Evolutionary conservation across 2,797 vertebrate species (phyloP), one percentile per base, ranked within the genome.

Genomic region (Lindbergichthys nudifrons): DNA sequence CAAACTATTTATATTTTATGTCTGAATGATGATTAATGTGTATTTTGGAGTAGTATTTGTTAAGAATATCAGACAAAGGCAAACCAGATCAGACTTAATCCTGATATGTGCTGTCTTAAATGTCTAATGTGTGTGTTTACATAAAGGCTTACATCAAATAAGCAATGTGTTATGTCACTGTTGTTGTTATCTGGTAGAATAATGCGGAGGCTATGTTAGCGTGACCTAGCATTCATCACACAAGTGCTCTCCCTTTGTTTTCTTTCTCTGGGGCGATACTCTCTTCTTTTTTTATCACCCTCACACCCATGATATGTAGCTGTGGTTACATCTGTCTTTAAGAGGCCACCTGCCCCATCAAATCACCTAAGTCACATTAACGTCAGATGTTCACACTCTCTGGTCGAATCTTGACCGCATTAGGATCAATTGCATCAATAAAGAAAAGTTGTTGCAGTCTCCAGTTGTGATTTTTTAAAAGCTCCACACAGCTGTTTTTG

Each of bases 131-230:
- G 32, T 87, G 30, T 84, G 65, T 89, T 89, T 84, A 79, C 54
- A 75, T 47, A 73, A 41, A 64, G 54, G 50, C 54, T 32, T 70
- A 58, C 56, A 80, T 82, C 60, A 75, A 79, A 47, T 68, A 42
- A 52, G 41, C 59, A 62, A 16, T 45, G 42, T 61, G 82, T 88
- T 80, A 88, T 82, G 75, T 93, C 83, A 87, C 10, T 85, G 79
- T 86, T 88, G 77, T 85, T 90, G 63, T 73, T 78, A 76, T 87
- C 70, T 79, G 67, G 65, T 71, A 56, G 73, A 81, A 82, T 50
- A 77, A 5, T 70, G 64, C 69, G 19, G 53, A 75, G 73, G 65
- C 65, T 75, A 16, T 88, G 77, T 89, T 89, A 5, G 73, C 73
- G 46, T 86, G 90, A 82, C 79, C 64, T 70, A 71, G 67, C 74